phyloP scores from a whole-genome alignment of 2,797 vertebrate genomes.

The Otolemur crassicaudatus region DNA sequence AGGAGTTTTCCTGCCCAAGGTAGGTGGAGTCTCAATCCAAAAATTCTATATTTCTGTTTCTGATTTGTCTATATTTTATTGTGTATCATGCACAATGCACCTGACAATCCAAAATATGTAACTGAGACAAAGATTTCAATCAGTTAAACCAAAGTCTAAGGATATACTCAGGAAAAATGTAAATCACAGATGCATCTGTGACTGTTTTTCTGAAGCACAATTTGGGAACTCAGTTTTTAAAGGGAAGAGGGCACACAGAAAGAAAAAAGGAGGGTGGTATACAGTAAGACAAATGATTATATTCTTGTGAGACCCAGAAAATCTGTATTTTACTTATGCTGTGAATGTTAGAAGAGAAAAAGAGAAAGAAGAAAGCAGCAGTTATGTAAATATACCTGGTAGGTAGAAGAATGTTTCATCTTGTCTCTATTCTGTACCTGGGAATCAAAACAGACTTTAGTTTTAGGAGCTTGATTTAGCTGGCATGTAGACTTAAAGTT shows the following conservation, averaged over 20 bases:
- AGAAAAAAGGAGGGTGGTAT: not conserved
- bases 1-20: not conserved
- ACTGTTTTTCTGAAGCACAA: not conserved
- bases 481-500: not conserved
- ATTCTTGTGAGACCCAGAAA: not conserved
- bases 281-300: not conserved
- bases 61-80: not conserved
- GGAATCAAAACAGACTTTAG: not conserved
- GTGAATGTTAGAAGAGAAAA: not conserved
- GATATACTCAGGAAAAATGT: not conserved
- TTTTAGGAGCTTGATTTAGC: not conserved
- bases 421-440: not conserved
- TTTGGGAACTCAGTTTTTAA: not conserved
- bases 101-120: not conserved
- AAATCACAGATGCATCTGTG: not conserved
- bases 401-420: not conserved
- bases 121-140: not conserved
- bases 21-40: not conserved
- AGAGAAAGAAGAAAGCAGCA: not conserved
- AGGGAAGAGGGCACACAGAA: not conserved
- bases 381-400: not conserved
- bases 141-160: not conserved
- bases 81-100: not conserved
- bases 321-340: not conserved
- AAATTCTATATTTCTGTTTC: not conserved